Evolutionary conservation across 2,113 vertebrate genomes (phyloP), one percentile per base, ranked within the genome.

Genomic region (Grammomys dolichurus): DNA sequence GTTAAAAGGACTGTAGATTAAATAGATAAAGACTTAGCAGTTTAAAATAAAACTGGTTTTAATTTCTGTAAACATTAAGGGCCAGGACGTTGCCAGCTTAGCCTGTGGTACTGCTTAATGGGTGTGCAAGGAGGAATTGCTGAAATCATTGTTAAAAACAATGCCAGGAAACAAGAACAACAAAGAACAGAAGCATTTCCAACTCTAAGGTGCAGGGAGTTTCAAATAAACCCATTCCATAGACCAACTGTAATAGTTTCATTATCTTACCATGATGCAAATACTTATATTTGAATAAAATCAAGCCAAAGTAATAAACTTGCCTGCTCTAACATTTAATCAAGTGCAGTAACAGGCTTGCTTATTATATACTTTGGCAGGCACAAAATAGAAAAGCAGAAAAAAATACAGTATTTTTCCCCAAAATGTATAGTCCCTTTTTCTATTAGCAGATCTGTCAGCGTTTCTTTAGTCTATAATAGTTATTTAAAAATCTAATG

Each of bases 161-260:
- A 3, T 58, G 12, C 20, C 12, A 54, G 0, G 26, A 81, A 90
- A 48, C 5, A 72, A 19, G 3, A 75, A 36, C 28, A 7, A 33
- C 9, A n/a, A n/a, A 17, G 46, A 90, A 14, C 60, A 88, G n/a
- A 73, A 48, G 4, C 0, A 54, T 51, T 46, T 77, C 70, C 93
- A 22, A 86, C 24, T 11, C 13, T 19, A 69, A 84, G 4, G 7
- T 87, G 0, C 40, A 84, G 40, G 85, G 40, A 81, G 58, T 56
- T 51, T 91, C 87, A 5, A 84, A 85, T 75, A 97, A 94, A 75
- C 5, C 31, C 33, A 58, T 93, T 80, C 91, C 46, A 84, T 76
- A n/a, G 46, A 75, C 82, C 11, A 51, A 86, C 67, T 89, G 2
- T 70, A n/a, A 77, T 67, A 76, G 26, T 60, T 70, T 78, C 36